Percentiles rank a stretch among this genome's conserved stretches.
phyloP scores from a whole-genome alignment of 2,113 vertebrate genomes.

The Chaetodon trifascialis region DNA sequence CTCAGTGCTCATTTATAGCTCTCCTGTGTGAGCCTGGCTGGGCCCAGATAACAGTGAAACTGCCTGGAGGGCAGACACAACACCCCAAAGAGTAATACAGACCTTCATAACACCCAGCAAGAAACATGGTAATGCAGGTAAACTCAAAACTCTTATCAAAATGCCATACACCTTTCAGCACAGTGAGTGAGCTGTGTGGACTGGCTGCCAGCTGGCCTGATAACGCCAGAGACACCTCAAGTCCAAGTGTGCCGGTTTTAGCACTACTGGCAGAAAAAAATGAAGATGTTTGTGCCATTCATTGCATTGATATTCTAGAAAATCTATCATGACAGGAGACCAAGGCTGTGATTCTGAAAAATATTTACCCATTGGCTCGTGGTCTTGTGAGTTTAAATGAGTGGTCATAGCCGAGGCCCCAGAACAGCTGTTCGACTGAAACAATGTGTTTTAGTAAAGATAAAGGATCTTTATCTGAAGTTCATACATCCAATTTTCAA shows the following conservation, averaged over 20 bases:
- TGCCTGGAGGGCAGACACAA: conserved; percentile 77
- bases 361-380: not conserved
- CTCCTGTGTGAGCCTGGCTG: conserved; percentile 76
- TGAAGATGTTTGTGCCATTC: conserved; percentile 18
- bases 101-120: conserved; percentile 79
- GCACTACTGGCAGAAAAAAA: conserved; percentile 16
- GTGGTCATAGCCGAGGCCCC: not conserved
- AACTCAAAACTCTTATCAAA: conserved; percentile 73
- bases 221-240: conserved; percentile 51
- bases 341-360: conserved; percentile 22
- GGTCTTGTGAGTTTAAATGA: not conserved
- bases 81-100: conserved; percentile 78
- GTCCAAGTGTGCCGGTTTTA: conserved; percentile 39
- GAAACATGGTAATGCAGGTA: conserved; percentile 78
- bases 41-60: conserved; percentile 81
- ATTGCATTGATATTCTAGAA: conserved; percentile 48
- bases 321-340: conserved; percentile 14
- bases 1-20: conserved; percentile 75
- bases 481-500: not conserved
- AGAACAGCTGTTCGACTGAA: not conserved
- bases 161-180: conserved; percentile 67
- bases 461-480: not conserved
- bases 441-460: too few relatives aligned
- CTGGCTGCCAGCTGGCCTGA: conserved; percentile 56
- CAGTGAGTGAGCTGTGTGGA: conserved; percentile 58